phyloP scores from a whole-genome alignment of 1,140 invertebrate species.

The Trissolcus basalis region DNA sequence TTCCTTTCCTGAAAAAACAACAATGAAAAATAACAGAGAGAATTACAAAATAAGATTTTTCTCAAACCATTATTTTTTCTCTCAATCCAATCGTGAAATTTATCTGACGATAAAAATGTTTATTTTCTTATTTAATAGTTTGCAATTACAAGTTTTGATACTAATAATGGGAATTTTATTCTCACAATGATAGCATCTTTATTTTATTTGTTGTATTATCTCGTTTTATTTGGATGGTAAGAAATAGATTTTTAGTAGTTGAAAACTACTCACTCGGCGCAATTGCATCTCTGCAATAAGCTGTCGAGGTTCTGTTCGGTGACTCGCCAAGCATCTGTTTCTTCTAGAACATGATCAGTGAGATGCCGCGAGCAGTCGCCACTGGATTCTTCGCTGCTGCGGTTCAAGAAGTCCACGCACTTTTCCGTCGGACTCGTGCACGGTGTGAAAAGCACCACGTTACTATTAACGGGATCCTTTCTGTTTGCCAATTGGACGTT shows the following conservation, averaged over 20 bases:
- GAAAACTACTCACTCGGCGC: conserved; percentile 42
- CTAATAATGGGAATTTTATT: no score
- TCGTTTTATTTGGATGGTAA: no score
- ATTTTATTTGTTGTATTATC: no score
- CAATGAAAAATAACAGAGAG: neutral
- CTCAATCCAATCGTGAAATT: no score
- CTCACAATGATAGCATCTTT: no score
- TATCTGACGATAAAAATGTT: no score
- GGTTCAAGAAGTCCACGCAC: conserved; percentile 72
- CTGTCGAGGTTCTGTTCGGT: conserved; percentile 64
- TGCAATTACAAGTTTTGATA: no score
- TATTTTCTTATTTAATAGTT: no score
- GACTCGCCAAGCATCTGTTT: conserved; percentile 36
- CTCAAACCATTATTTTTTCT: no score
- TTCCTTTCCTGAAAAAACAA: conserved; percentile 2
- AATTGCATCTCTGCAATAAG: conserved; percentile 53
- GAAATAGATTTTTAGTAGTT: no score
- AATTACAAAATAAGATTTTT: neutral
- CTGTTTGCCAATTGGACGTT: conserved; percentile 66
- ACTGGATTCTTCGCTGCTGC: conserved; percentile 53
- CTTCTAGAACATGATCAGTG: conserved; percentile 31
- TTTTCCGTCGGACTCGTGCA: conserved; percentile 73
- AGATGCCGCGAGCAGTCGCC: conserved; percentile 33
- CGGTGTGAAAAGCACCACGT: conserved; percentile 61
- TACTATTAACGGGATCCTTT: conserved; percentile 28